Base-by-base conservation (phyloP, 2,888 invertebrate species). In the Sphaerophoria taeniata region DNA sequence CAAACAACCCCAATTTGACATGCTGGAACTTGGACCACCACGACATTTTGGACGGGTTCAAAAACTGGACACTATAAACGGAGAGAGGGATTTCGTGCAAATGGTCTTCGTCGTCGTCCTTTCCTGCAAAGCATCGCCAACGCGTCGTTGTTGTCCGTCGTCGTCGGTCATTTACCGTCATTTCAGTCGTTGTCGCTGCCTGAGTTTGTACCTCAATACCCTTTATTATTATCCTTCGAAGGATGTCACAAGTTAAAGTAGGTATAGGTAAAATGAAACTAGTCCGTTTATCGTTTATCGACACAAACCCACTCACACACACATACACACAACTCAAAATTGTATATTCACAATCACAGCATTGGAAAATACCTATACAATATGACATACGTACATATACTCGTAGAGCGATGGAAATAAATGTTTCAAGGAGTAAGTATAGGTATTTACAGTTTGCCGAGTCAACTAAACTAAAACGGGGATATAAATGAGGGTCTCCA, bases 381-480 rank as follows among this genome's bases (percentile, higher is more conserved):
- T 67, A 79, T 61, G 24, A 49, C 67, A 72, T 72, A 72, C 56
- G 24, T 3, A 14, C 7, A 31, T 14, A 47, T 12, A n/a, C n/a
- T n/a, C n/a, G n/a, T n/a, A 33, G 31, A 33, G 24, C 24, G 24
- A 24, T 24, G 24, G 24, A 24, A 24, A 43, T 49, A 53, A 12
- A 67, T 72, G 69, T 79, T 78, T 79, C 70, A 80, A 53, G 70
- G 63, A 85, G 69, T 56, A 81, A 85, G 76, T 81, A 81, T 81
- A 85, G 85, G 81, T 85, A 85, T 85, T 81, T 81, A 81, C 81
- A 85, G 85, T 85, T 85, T 76, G 85, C 81, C 81, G 81, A 84
- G 84, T 84, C 84, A 84, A 84, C 84, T 76, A 72, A 80, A 84
- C 84, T 79, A 79, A 24, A 24, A 75, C 69, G 79, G 70, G 33